Conservation (phyloP, 2,113 vertebrate genomes). For the Butorides virescens region DNA sequence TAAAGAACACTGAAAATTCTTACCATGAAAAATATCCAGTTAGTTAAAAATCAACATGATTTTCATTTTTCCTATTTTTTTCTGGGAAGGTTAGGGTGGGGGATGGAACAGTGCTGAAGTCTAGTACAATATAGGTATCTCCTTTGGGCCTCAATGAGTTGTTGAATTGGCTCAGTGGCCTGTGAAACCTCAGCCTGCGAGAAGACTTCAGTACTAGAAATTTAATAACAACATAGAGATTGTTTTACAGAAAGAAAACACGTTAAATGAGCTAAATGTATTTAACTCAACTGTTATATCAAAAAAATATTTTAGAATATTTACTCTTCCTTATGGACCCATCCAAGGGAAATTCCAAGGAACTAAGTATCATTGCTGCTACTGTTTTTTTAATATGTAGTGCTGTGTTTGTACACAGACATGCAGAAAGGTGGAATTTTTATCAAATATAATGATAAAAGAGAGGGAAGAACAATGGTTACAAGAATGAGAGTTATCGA, state of each 20-base stretch:
- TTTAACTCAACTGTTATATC: neutral
- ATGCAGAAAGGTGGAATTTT: neutral
- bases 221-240: neutral
- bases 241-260: neutral
- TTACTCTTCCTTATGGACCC: neutral
- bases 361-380: neutral
- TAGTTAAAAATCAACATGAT: neutral
- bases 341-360: neutral
- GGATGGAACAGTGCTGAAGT: neutral
- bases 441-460: neutral
- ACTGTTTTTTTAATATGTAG: neutral
- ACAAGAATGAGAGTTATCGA: neutral
- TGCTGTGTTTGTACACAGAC: neutral
- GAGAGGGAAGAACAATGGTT: neutral
- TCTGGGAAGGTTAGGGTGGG: neutral
- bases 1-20: neutral
- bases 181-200: neutral
- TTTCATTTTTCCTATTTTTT: neutral
- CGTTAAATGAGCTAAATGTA: neutral
- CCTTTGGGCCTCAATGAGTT: neutral
- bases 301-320: neutral
- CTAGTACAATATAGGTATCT: neutral
- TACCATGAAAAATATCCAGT: neutral
- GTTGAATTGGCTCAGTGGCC: neutral
- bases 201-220: neutral